Conservation (phyloP, 92 coral and sea anemone genomes). For the Phenganax marumi region DNA sequence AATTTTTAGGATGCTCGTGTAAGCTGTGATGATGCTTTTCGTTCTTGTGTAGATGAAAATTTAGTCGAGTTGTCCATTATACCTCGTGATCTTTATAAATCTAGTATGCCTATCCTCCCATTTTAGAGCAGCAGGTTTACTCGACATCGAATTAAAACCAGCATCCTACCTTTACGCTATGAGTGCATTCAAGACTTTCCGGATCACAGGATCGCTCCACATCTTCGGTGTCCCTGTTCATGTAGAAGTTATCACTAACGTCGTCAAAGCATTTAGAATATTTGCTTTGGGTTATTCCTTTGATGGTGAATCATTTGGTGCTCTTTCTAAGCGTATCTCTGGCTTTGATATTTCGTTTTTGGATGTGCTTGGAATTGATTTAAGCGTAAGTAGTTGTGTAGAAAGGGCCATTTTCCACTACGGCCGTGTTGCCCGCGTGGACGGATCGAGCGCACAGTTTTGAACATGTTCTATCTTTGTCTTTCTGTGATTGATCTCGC, state of each 20-base stretch:
- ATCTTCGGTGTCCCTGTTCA: slow-evolving; percentile 87
- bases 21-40: too few relatives aligned
- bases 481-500: too few relatives aligned
- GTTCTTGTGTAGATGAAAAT: too few relatives aligned
- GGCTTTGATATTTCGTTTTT: slow-evolving; percentile 72
- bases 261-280: slow-evolving; percentile 45
- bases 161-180: slow-evolving; percentile 61
- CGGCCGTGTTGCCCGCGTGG: too few relatives aligned
- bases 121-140: slow-evolving; percentile 65
- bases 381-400: slow-evolving; percentile 56
- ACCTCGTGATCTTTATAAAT: too few relatives aligned
- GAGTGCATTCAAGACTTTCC: slow-evolving; percentile 60
- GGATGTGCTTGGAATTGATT: slow-evolving; percentile 75
- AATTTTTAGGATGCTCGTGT: too few relatives aligned
- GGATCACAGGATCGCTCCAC: slow-evolving; percentile 74
- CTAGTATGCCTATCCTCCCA: too few relatives aligned
- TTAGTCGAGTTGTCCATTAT: too few relatives aligned
- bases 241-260: slow-evolving; percentile 66
- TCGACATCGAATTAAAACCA: slow-evolving; percentile 74
- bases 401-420: neutral
- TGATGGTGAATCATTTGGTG: slow-evolving; percentile 88
- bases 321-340: slow-evolving; percentile 73
- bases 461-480: too few relatives aligned
- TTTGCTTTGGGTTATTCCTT: slow-evolving; percentile 90
- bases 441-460: neutral